Evolutionary conservation across 2,113 vertebrate species (phyloP).

Genomic region (Onychorhynchus coronatus): DNA sequence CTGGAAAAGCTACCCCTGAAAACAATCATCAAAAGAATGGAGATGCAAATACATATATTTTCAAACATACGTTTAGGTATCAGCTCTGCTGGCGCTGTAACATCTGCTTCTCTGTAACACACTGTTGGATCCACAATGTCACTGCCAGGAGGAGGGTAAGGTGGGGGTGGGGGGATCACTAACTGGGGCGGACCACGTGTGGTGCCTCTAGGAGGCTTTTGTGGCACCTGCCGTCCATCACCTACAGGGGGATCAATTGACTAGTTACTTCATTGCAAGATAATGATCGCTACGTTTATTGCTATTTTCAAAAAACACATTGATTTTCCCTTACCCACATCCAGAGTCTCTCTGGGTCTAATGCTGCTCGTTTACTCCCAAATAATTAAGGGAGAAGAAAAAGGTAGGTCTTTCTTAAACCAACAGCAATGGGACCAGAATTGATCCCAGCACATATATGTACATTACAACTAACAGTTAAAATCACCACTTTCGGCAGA

Average conservation of each 20-base stretch:
- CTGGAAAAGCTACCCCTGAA: constrained; percentile 47
- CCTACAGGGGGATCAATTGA: constrained; percentile 77
- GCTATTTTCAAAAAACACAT: not conserved
- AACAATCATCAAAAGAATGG: not conserved
- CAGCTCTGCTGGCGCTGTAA: constrained; percentile 64
- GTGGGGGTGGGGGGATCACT: constrained; percentile 80
- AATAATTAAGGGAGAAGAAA: not conserved
- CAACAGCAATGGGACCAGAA: not conserved
- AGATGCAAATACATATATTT: constrained; percentile 1
- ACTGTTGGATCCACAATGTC: constrained; percentile 59
- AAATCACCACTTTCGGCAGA: not conserved
- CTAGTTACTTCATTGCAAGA: constrained; percentile 58
- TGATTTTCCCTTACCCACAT: not conserved
- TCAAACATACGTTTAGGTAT: constrained; percentile 79
- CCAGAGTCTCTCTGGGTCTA: not conserved
- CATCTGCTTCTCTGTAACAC: constrained; percentile 68
- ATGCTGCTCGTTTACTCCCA: not conserved
- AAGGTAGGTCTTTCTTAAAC: not conserved
- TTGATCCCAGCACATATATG: rapidly evolving
- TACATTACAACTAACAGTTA: not conserved
- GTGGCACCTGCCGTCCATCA: constrained; percentile 77
- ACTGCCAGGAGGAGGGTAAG: constrained; percentile 77
- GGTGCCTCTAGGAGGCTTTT: constrained; percentile 79
- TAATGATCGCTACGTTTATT: not conserved
- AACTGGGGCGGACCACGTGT: constrained; percentile 72